Evolutionary conservation across 2,113 vertebrate species (phyloP), one percentile per base, ranked within the genome.

Genomic region (Dromas ardeola): DNA sequence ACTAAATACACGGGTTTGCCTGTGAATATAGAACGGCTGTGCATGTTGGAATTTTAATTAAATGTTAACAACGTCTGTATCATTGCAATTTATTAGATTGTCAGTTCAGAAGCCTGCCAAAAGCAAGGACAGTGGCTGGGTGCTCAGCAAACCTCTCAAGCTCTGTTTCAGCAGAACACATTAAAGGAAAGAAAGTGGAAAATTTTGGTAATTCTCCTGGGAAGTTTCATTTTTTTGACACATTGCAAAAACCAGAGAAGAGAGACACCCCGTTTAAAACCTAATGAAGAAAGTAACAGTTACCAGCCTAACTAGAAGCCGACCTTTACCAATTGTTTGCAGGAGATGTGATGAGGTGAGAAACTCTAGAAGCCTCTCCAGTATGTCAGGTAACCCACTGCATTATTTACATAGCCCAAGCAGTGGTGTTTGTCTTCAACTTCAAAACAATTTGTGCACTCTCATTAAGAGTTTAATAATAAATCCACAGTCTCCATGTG

Each of bases 381-480:
- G 43, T 0, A 30, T 52, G 66, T 13, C 89, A 82, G 84, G 81
- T 79, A 81, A 79, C 5, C 34, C 45, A 4, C 62, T 97, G 92
- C 73, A 96, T 96, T 94, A 97, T 95, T 96, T 90, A 96, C 43
- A 30, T 0, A 50, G 66, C 62, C 81, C 78, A 66, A 91, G 74
- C 63, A 80, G 84, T 3, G 58, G 30, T 80, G 53, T 94, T 94
- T 95, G 93, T 96, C 93, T 50, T n/a, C 7, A 45, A 13, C 90
- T 80, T 53, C 49, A 32, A 43, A 96, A 45, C 85, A 88, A 91
- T 82, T 94, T 96, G 95, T 95, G 87, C 66, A 58, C 52, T 43
- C 13, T 93, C 49, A 87, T 14, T 65, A 42, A 42, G 70, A 72
- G 72, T 69, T 96, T 45, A 96, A 93, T 94, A 93, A 89, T 70